Evolutionary conservation across 1,140 invertebrate genomes (phyloP).

Genomic region (Drosophila kikkawai): DNA sequence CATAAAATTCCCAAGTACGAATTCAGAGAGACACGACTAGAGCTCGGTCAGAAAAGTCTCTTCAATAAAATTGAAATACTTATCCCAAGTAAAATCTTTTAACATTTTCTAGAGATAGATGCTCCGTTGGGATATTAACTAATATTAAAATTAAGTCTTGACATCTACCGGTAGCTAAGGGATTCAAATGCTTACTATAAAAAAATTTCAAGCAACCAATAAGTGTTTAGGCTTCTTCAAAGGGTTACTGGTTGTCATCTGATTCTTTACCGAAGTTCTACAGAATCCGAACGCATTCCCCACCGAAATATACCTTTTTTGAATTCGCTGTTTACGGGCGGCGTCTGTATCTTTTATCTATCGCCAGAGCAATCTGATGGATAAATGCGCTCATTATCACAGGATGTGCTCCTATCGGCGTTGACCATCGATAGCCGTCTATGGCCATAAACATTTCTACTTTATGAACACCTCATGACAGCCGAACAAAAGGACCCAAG

Average conservation of each 20-base stretch:
- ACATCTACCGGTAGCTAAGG: not conserved
- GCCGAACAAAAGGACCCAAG: slow-evolving; percentile 66
- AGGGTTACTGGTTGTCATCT: slow-evolving; percentile 2
- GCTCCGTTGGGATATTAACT: too few relatives aligned
- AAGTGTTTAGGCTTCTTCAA: slow-evolving; percentile 8
- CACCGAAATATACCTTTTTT: slow-evolving; percentile 14
- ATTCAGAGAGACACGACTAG: too few relatives aligned
- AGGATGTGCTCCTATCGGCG: slow-evolving; percentile 81
- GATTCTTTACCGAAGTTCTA: not conserved
- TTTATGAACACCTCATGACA: slow-evolving; percentile 75
- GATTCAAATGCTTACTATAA: not conserved
- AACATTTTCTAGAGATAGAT: too few relatives aligned
- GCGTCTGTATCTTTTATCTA: slow-evolving; percentile 53
- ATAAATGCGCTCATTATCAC: slow-evolving; percentile 83
- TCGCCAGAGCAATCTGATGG: slow-evolving; percentile 52
- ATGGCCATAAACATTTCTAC: slow-evolving; percentile 69
- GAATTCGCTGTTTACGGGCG: slow-evolving; percentile 35
- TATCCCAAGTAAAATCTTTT: too few relatives aligned
- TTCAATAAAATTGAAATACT: too few relatives aligned
- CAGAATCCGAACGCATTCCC: slow-evolving; percentile 7
- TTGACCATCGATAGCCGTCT: slow-evolving; percentile 66
- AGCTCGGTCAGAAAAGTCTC: too few relatives aligned
- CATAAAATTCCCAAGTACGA: too few relatives aligned
- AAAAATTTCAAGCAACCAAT: not conserved
- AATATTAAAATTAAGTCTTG: too few relatives aligned